Percentiles rank a stretch among this genome's conserved stretches.
Conservation (phyloP, 2,797 vertebrate species). For the Sebastes nivosus region DNA sequence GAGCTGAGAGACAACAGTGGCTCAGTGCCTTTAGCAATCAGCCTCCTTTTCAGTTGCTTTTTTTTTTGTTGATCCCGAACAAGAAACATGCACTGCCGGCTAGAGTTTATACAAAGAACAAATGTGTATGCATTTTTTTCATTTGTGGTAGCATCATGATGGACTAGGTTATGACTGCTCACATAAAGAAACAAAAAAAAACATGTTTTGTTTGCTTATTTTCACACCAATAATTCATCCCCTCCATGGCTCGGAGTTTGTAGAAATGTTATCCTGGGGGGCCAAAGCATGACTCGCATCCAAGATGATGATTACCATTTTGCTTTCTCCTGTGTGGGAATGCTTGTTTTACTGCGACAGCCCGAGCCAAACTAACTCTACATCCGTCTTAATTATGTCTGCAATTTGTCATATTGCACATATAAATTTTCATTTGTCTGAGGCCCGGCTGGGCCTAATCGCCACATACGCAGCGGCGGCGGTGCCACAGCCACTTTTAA, state of each 20-base stretch:
- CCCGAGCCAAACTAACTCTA: background rate
- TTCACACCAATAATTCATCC: slow-evolving; percentile 14
- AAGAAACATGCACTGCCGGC: background rate
- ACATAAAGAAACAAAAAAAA: slow-evolving; percentile 7
- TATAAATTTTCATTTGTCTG: slow-evolving; percentile 36
- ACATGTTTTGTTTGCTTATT: slow-evolving; percentile 7
- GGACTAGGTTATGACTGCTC: background rate
- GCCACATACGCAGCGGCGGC: background rate
- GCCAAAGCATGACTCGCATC: slow-evolving; percentile 28
- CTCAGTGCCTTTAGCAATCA: slow-evolving; percentile 41
- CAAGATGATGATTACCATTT: slow-evolving; percentile 43
- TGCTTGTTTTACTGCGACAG: slow-evolving; percentile 39
- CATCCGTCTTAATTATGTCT: slow-evolving; percentile 54
- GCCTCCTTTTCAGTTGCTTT: slow-evolving; percentile 4
- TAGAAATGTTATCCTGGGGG: slow-evolving; percentile 13
- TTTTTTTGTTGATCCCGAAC: slow-evolving; percentile 25
- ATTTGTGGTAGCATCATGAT: slow-evolving; percentile 13
- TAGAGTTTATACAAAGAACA: background rate
- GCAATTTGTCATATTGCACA: slow-evolving; percentile 40
- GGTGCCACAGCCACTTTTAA: background rate
- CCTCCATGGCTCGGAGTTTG: background rate
- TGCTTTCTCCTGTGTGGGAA: slow-evolving; percentile 19
- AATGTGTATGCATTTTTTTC: background rate
- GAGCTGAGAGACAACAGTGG: slow-evolving; percentile 44
- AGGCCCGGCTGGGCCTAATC: background rate